Percentiles rank a stretch among this genome's conserved stretches.
These are phyloP conservation scores for Deroplatys truncata DNA, from an alignment of 2,888 invertebrate species.

Conservation along the genomic window DNA sequence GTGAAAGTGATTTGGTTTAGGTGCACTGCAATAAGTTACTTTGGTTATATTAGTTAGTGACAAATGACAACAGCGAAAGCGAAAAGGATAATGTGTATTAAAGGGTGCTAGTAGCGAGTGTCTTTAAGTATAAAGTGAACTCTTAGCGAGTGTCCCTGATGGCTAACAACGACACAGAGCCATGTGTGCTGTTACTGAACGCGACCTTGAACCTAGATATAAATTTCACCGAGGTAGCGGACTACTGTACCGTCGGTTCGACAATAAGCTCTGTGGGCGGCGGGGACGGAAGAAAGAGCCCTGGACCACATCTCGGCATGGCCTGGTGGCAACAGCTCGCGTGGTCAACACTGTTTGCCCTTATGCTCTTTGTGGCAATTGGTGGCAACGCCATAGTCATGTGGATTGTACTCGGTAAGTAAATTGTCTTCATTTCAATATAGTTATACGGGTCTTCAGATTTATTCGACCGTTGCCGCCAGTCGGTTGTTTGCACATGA, in stretches of 20 bases:
- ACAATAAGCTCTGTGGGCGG: background rate
- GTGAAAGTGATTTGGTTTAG: too few species aligned
- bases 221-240: background rate
- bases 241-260: background rate
- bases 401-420: slow-evolving; percentile 85
- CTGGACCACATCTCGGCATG: slow-evolving; percentile 41
- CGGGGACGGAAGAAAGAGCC: slow-evolving; percentile 11
- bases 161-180: background rate
- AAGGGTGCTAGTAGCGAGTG: too few species aligned
- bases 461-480: too few species aligned
- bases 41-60: too few species aligned
- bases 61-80: too few species aligned
- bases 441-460: too few species aligned
- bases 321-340: slow-evolving; percentile 60
- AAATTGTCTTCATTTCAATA: background rate
- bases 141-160: too few species aligned
- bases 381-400: slow-evolving; percentile 88
- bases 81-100: too few species aligned
- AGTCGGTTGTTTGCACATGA: too few species aligned
- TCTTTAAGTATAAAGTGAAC: too few species aligned
- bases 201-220: background rate
- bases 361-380: slow-evolving; percentile 74
- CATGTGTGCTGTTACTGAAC: background rate
- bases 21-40: too few species aligned
- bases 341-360: slow-evolving; percentile 71